phyloP scores from a whole-genome alignment of 2,888 invertebrate species.

The Allygus modestus region DNA sequence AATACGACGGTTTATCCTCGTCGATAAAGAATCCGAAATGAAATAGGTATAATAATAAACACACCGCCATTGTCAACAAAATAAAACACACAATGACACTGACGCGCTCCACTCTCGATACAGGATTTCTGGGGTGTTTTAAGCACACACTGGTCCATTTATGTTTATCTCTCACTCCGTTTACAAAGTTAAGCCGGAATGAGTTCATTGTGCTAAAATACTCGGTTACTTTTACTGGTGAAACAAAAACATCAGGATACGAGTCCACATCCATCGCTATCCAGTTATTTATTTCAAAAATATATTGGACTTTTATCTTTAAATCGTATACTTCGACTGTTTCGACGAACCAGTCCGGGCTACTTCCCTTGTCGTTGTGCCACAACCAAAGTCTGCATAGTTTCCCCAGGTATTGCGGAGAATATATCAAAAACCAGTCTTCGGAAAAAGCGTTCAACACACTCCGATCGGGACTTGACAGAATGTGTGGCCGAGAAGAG shows the following conservation, averaged over 20 bases:
- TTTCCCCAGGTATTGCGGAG: neutral
- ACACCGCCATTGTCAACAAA: no score
- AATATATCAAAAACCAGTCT: neutral
- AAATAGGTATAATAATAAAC: no score
- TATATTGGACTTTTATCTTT: neutral
- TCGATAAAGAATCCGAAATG: no score
- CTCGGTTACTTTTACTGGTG: neutral
- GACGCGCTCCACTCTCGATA: no score
- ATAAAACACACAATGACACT: neutral
- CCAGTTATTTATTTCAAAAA: neutral
- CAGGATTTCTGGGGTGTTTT: no score
- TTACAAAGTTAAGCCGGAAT: neutral
- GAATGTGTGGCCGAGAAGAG: neutral
- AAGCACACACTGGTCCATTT: neutral
- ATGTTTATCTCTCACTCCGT: neutral
- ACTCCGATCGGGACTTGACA: neutral
- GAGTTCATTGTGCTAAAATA: neutral
- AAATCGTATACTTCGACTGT: neutral
- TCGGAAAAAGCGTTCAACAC: neutral
- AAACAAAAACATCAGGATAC: neutral
- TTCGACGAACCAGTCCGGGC: neutral
- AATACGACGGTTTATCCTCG: no score
- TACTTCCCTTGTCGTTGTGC: neutral
- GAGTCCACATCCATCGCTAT: neutral
- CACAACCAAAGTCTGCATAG: neutral